Base-by-base conservation (phyloP, 2,888 invertebrate genomes). In the Erynnis tages region DNA sequence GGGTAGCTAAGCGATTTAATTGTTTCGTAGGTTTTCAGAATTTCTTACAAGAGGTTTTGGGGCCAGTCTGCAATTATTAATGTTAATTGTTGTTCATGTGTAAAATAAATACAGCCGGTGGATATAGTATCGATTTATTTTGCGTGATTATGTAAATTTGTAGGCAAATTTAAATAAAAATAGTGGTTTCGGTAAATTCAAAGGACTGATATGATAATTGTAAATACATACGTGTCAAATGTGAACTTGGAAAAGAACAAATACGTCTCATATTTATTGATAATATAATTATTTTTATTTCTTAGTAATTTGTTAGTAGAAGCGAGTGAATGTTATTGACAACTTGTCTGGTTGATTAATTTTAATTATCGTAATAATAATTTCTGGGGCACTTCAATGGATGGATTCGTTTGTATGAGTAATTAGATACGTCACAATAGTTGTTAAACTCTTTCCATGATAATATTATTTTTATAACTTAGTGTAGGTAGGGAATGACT, bases 251-350 rank as follows among this genome's bases (percentile, higher is more conserved):
- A 80, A 80, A 34, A 69, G 82, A 84, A 83, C 83, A 84, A 85
- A 77, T 71, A 67, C 58, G 73, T 84, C 82, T 84, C 80, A 81
- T 85, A 85, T 85, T 84, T 85, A 83, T 84, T 83, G 75, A 70
- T 73, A 75, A 54, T 61, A 41, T 17, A 16, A 73, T 70, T 71
- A 69, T 63, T 77, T 71, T 37, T n/a, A 21, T 37, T 37, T 67
- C 57, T 63, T 74, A 78, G 73, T 71, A 63, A 70, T 63, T 71
- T 74, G 77, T 77, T 84, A 73, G 59, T 38, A 37, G 70, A 65
- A 69, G 63, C 65, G 73, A 69, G 69, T 56, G 73, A 71, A 73
- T 72, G 74, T 82, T 82, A 76, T 81, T 82, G 74, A 76, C 62
- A 61, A 72, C 62, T 59, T 67, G 69, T 60, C 70, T 73, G 74